These are phyloP conservation scores for Hyposoter didymator DNA, from an alignment of 2,888 invertebrate genomes.

Conservation along the genomic window DNA sequence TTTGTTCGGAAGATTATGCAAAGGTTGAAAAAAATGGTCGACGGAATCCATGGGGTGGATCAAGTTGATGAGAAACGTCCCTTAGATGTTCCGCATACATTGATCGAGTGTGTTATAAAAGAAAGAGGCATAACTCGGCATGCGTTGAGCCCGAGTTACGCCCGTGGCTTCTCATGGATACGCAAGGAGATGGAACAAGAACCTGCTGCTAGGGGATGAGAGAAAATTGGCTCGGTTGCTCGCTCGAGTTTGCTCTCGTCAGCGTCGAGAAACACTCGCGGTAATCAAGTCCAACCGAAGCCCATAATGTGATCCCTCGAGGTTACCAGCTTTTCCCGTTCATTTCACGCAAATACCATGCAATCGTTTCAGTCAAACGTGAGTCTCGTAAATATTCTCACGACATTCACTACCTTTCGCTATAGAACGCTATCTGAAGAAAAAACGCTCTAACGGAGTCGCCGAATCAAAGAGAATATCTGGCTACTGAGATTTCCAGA, in stretches of 20 bases:
- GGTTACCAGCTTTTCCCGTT: slow-evolving; percentile 28
- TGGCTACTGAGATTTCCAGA: neutral
- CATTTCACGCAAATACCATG: slow-evolving; percentile 22
- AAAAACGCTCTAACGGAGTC: neutral
- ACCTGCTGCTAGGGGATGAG: neutral
- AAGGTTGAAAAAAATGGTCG: neutral
- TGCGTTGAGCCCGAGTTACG: neutral
- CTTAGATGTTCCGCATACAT: neutral
- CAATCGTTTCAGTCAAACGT: slow-evolving; percentile 37
- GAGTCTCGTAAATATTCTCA: slow-evolving; percentile 11
- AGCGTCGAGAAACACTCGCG: slow-evolving; percentile 54
- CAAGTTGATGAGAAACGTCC: slow-evolving; percentile 24
- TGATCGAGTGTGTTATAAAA: neutral
- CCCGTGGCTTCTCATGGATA: neutral
- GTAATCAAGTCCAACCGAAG: slow-evolving; percentile 49
- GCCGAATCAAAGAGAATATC: neutral
- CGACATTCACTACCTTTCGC: neutral
- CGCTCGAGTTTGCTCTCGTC: slow-evolving; percentile 50
- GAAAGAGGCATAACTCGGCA: neutral
- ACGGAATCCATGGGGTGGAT: neutral
- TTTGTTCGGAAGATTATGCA: neutral
- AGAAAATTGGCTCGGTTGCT: slow-evolving; percentile 12
- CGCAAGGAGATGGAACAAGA: slow-evolving; percentile 1
- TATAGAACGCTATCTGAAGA: neutral
- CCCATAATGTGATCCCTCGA: slow-evolving; percentile 50